A percentile compares a stretch with the other conserved stretches of the same genome.
phyloP scores from a whole-genome alignment of 2,113 vertebrate genomes.

The Pelecanoides urinatrix region DNA sequence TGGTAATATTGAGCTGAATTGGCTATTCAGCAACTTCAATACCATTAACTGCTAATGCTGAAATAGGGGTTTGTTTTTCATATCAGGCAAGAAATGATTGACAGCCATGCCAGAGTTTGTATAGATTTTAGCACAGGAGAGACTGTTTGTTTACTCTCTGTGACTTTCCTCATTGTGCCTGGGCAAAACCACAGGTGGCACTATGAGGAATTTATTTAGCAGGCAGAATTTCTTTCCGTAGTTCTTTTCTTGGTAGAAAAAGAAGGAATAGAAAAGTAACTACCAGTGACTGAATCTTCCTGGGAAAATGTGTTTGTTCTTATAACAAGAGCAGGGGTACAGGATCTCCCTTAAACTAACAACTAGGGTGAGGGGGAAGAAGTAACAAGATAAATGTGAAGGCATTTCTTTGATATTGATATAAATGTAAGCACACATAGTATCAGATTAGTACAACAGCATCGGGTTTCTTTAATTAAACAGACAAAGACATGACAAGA shows the following conservation, averaged over 20 bases:
- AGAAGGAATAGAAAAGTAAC: neutral
- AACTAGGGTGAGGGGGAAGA: neutral
- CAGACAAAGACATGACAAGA: neutral
- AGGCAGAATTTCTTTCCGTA: neutral
- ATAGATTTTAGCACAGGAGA: constrained; percentile 13
- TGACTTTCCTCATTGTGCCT: neutral
- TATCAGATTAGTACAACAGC: neutral
- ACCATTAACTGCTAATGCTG: neutral
- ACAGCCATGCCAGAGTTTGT: neutral
- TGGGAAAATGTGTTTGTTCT: neutral
- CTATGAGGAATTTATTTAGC: neutral
- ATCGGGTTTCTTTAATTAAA: neutral
- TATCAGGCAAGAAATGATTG: neutral
- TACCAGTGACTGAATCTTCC: neutral
- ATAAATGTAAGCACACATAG: neutral
- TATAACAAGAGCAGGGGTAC: neutral
- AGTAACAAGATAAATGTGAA: neutral
- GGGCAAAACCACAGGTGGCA: neutral
- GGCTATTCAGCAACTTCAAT: constrained; percentile 2
- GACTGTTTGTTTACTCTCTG: neutral
- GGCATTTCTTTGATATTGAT: neutral
- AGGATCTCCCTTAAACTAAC: neutral
- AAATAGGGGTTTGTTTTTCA: constrained; percentile 32
- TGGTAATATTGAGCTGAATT: neutral
- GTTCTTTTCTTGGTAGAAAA: neutral